Evolutionary conservation across 2,113 vertebrate genomes (phyloP).

Genomic region (Macrotus californicus): DNA sequence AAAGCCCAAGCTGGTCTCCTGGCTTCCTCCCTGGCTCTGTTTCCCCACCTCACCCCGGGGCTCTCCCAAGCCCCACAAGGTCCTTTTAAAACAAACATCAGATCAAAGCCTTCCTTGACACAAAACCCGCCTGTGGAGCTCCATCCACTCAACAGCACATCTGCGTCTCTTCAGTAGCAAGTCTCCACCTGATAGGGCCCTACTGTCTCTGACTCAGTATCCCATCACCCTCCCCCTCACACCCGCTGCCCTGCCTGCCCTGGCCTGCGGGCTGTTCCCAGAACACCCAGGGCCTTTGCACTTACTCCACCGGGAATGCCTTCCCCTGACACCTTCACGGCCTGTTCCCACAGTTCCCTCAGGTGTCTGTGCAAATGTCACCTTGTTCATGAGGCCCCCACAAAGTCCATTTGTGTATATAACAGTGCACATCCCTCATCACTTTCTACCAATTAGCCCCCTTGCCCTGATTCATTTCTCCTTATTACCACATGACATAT

Average conservation of each 20-base stretch:
- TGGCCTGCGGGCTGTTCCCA: not conserved
- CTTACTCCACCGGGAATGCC: not conserved
- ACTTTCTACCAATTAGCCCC: not conserved
- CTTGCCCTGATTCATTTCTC: not conserved
- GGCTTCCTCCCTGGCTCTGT: not conserved
- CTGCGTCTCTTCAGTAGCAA: not conserved
- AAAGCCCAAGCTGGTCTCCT: not conserved
- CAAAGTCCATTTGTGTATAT: not conserved
- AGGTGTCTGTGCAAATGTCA: not conserved
- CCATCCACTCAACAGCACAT: not conserved
- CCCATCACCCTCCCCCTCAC: not conserved
- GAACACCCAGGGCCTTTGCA: not conserved
- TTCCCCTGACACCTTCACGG: too few species aligned
- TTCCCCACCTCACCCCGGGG: not conserved
- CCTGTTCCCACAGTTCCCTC: not conserved
- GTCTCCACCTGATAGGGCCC: not conserved
- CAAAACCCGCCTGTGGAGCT: too few species aligned
- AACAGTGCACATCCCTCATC: not conserved
- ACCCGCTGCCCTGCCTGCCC: not conserved
- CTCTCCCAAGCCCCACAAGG: not conserved
- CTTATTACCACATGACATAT: not conserved
- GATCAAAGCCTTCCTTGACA: not conserved
- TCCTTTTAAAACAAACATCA: not conserved
- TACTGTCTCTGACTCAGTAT: not conserved
- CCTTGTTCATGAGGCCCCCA: not conserved